Conservation (phyloP, 2,888 invertebrate genomes). For the Tigriopus californicus region DNA sequence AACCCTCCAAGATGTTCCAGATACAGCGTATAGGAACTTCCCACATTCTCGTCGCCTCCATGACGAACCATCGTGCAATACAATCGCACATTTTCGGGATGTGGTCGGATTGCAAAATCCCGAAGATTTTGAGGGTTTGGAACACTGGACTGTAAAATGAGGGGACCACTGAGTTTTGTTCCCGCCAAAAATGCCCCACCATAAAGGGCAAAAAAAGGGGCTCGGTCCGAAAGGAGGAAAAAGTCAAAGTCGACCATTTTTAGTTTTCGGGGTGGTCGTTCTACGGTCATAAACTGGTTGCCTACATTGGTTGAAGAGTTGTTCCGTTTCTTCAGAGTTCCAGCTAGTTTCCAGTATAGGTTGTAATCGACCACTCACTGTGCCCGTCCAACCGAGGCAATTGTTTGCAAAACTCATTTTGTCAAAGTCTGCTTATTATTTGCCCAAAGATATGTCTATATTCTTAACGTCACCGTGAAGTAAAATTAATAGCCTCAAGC, state of each 20-base stretch:
- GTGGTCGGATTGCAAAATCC: constrained; percentile 82
- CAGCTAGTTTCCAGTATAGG: too few relatives aligned
- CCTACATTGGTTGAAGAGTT: too few relatives aligned
- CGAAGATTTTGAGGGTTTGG: constrained; percentile 70
- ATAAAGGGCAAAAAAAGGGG: background rate
- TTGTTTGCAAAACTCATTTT: too few relatives aligned
- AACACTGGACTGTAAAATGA: constrained; percentile 58
- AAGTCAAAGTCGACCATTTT: constrained; percentile 25
- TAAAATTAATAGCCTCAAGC: too few relatives aligned
- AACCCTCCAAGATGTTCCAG: constrained; percentile 54
- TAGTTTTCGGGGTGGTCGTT: constrained; percentile 17
- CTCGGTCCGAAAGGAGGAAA: background rate
- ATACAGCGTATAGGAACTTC: constrained; percentile 20
- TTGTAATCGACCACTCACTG: too few relatives aligned
- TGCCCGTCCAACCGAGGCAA: too few relatives aligned
- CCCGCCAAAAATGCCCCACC: background rate
- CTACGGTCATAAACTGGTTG: too few relatives aligned
- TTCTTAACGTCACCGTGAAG: too few relatives aligned
- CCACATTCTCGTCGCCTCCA: background rate
- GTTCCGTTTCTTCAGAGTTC: too few relatives aligned
- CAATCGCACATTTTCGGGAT: constrained; percentile 58
- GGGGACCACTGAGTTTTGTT: background rate
- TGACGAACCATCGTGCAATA: constrained; percentile 96
- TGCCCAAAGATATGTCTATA: too few relatives aligned
- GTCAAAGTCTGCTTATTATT: too few relatives aligned